Base-by-base conservation (phyloP, 2,888 invertebrate genomes). In the Clunio marinus region DNA sequence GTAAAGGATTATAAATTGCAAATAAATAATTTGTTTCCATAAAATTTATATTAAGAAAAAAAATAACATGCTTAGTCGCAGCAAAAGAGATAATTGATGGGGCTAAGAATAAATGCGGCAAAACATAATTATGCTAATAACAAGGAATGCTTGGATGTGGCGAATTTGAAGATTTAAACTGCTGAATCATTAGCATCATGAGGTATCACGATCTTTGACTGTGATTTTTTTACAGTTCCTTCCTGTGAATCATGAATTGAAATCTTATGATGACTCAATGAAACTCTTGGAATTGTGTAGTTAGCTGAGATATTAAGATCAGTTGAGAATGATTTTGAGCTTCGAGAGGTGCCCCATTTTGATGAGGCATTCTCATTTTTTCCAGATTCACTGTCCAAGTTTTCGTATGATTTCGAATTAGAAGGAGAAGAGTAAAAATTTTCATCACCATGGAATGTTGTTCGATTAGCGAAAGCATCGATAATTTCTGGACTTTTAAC, bases 301-400 rank as follows among this genome's bases (percentile, higher is more conserved):
- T 69, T 72, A 65, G 70, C 41, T 20, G 24, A 62, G 20, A 70
- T 35, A 67, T 70, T 72, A 15, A 71, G 60, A 66, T 68, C 70
- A 4, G 69, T 65, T 20, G 71, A 65, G 66, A 70, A 82, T 22
- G 80, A 83, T 51, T 83, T 82, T 0, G 84, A 83, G 20, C 81
- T 82, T 0, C 83, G 75, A 0, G 81, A 77, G 0, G 80, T 75
- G 1, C 83, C 80, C 84, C 84, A 83, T 0, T 80, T 71, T 25
- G 80, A 10, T 8, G 71, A 1, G 71, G 69, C 27, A 67, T 63
- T 5, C 22, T 8, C 24, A 22, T 60, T 2, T 60, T 22, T n/a
- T n/a, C n/a, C n/a, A n/a, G n/a, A n/a, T n/a, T n/a, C n/a, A n/a
- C n/a, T n/a, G n/a, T n/a, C n/a, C n/a, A n/a, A n/a, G n/a, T n/a